These are phyloP conservation scores for Cryptus armator DNA, from an alignment of 2,888 invertebrate genomes.

Conservation along the genomic window DNA sequence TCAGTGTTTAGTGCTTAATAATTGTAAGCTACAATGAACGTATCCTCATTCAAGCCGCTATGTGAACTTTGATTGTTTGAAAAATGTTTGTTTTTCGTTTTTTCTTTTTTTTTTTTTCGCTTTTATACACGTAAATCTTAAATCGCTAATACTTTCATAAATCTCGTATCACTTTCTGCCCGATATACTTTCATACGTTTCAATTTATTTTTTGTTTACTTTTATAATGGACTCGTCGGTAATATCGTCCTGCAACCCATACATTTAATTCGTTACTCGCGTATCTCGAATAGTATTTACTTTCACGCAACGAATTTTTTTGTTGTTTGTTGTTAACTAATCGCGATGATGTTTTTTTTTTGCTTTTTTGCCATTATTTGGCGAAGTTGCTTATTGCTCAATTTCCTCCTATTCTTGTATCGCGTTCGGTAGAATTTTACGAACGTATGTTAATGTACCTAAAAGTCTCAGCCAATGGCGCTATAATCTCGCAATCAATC, in stretches of 20 bases:
- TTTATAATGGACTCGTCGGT: neutral
- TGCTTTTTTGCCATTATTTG: conserved; percentile 1
- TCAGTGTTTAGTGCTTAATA: conserved; percentile 35
- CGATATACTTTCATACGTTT: conserved; percentile 80
- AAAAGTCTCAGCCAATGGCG: conserved; percentile 81
- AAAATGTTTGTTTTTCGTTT: conserved; percentile 50
- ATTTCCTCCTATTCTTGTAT: conserved; percentile 50
- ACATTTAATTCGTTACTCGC: conserved; percentile 2
- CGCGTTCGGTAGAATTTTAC: conserved; percentile 40
- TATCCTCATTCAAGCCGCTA: conserved; percentile 32
- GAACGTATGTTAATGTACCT: conserved; percentile 70
- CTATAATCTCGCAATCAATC: conserved; percentile 57
- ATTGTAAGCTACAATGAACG: conserved; percentile 67
- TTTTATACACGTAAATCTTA: conserved; percentile 69
- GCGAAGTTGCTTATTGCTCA: conserved; percentile 65
- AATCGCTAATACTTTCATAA: conserved; percentile 76
- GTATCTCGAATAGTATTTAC: conserved; percentile 9
- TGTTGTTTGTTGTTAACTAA: conserved; percentile 2
- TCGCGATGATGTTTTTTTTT: conserved; percentile 1
- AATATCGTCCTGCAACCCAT: conserved; percentile 64
- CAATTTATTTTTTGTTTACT: conserved; percentile 44
- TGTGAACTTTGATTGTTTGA: conserved; percentile 42
- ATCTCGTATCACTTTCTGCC: conserved; percentile 77
- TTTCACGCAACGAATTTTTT: neutral
- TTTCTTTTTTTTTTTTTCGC: conserved; percentile 29